phyloP scores from a whole-genome alignment of 2,888 invertebrate genomes.

The Sinohyriopsis cumingii region DNA sequence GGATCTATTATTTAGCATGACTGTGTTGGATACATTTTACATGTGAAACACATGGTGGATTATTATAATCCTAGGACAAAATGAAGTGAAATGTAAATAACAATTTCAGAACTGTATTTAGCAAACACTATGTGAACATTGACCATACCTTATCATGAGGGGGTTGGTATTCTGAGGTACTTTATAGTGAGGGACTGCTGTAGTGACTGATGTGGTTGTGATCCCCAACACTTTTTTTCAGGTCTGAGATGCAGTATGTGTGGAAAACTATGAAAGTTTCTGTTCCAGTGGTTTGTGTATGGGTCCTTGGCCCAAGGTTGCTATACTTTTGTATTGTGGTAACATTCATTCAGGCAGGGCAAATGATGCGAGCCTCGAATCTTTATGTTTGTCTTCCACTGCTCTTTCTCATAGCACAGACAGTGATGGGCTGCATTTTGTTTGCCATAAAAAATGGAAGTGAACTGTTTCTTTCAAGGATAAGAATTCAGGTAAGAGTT shows the following conservation, averaged over 20 bases:
- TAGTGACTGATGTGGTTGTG: not conserved
- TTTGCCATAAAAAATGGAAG: not conserved
- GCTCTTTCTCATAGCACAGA: conserved; percentile 32
- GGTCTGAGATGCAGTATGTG: conserved; percentile 24
- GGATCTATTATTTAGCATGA: too few species aligned
- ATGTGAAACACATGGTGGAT: too few species aligned
- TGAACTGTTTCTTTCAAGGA: not conserved
- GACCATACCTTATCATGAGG: not conserved
- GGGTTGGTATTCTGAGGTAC: conserved; percentile 1
- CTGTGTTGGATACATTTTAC: too few species aligned
- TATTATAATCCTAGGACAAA: too few species aligned
- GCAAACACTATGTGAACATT: not conserved
- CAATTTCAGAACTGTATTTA: too few species aligned
- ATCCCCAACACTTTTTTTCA: conserved; percentile 22
- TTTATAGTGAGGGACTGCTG: not conserved
- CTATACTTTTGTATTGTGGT: conserved; percentile 31
- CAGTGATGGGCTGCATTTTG: conserved; percentile 33
- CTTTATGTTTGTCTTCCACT: conserved; percentile 31
- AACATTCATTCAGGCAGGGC: conserved; percentile 20
- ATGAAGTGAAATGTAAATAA: too few species aligned
- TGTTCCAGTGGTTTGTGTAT: conserved; percentile 19
- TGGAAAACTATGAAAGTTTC: conserved; percentile 20
- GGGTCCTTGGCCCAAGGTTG: conserved; percentile 41
- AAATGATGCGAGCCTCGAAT: conserved; percentile 18
- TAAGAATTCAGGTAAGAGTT: conserved; percentile 13